Evolutionary conservation across 1,140 invertebrate genomes (phyloP).

Genomic region (Frieseomelitta varia): DNA sequence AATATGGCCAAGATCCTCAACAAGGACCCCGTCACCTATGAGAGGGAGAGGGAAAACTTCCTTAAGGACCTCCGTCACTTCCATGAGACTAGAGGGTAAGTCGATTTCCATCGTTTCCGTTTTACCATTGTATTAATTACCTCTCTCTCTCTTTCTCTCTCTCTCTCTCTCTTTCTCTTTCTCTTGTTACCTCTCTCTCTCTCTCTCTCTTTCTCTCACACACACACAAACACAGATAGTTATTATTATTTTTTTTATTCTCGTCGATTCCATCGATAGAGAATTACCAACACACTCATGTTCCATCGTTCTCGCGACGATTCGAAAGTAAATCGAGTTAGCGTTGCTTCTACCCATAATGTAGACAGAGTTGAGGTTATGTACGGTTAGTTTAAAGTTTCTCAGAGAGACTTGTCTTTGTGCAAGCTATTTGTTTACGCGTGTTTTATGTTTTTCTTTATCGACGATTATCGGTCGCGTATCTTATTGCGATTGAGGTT

Average conservation of each 20-base stretch:
- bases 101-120: neutral
- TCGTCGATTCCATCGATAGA: neutral
- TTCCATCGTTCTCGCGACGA: conserved; percentile 1
- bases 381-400: conserved; percentile 43
- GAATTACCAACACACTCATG: neutral
- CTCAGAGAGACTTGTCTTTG: conserved; percentile 34
- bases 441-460: conserved; percentile 13
- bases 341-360: conserved; percentile 10
- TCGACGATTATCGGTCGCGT: conserved; percentile 18
- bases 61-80: conserved; percentile 91
- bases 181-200: neutral
- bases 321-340: conserved; percentile 24
- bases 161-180: neutral
- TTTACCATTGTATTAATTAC: neutral
- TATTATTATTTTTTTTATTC: neutral
- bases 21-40: conserved; percentile 88
- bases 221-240: too few species aligned
- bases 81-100: conserved; percentile 92
- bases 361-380: conserved; percentile 62
- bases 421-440: conserved; percentile 43
- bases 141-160: neutral
- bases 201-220: too few species aligned
- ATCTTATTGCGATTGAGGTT: conserved; percentile 35
- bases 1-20: conserved; percentile 87
- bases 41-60: conserved; percentile 88